Evolutionary conservation across 2,113 vertebrate species (phyloP).

Genomic region (Leptobrachium leishanense): DNA sequence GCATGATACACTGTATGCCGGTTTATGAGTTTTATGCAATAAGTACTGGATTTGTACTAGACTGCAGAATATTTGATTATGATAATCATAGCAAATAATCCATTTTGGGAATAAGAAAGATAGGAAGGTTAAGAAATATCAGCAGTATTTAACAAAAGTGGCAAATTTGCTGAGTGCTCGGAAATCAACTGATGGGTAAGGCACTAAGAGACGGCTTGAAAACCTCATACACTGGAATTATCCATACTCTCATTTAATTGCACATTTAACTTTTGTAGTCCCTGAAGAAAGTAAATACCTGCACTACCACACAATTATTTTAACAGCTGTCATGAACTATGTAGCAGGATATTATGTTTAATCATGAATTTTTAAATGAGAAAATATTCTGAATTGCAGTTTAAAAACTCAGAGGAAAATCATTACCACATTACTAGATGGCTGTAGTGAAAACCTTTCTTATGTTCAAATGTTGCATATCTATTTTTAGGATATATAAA

Average conservation of each 20-base stretch:
- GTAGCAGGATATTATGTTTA: neutral
- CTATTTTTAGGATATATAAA: slow-evolving; percentile 5
- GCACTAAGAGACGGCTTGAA: too few relatives aligned
- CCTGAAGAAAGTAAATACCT: neutral
- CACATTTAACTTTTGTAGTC: neutral
- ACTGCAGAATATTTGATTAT: too few relatives aligned
- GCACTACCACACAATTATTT: neutral
- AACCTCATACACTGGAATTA: neutral
- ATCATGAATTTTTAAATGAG: neutral
- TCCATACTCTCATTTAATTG: neutral
- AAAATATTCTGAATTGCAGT: slow-evolving; percentile 35
- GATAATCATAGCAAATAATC: too few relatives aligned
- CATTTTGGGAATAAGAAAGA: too few relatives aligned
- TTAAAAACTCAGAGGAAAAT: slow-evolving; percentile 30
- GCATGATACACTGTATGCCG: too few relatives aligned
- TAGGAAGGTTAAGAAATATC: too few relatives aligned
- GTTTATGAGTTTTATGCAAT: too few relatives aligned
- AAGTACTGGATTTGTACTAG: too few relatives aligned
- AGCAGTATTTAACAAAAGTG: too few relatives aligned
- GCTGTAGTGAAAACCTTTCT: neutral
- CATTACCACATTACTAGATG: slow-evolving; percentile 11
- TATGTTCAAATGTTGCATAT: neutral
- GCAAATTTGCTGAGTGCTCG: too few relatives aligned
- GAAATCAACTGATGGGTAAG: too few relatives aligned
- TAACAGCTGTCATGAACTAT: neutral